Base-by-base conservation (phyloP, 2,888 invertebrate species). In the Spodoptera picta region DNA sequence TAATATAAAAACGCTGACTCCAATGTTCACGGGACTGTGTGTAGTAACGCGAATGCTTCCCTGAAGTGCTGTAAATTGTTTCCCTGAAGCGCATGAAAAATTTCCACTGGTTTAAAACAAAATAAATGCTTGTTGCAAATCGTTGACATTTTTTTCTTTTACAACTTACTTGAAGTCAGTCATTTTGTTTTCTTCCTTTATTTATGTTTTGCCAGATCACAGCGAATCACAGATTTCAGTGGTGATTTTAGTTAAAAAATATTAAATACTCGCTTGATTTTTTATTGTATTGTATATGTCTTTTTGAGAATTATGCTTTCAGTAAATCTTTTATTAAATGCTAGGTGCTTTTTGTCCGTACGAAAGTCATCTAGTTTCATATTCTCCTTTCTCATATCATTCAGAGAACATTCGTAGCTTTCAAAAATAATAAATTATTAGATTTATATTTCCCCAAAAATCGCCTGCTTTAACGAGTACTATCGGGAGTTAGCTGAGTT, bases 101-200 rank as follows among this genome's bases (percentile, higher is more conserved):
- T 49, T 72, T 61, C 52, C 61, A 45, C 48, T 43, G 44, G 12
- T 12, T 31, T 42, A 52, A 27, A 27, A 58, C 62, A 44, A 60
- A 72, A 76, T 60, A 60, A 72, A 76, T 60, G 49, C 51, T 55
- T 73, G 49, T n/a, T 51, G 41, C 2, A 60, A 58, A 63, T 58
- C n/a, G 49, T 27, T 47, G 12, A 11, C 14, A 7, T 50, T 67
- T 67, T 19, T 76, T 51, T 9, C 36, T 63, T 45, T 14, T 44
- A 36, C 49, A 48, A 11, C 45, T 58, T 9, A n/a, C 50, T 63
- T 11, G 19, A 19, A 19, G 6, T 42, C 10, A 14, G 14, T 5
- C 9, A 43, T n/a, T 27, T 63, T 42, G 24, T 52, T 56, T 10
- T 12, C 12, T 47, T 27, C 3, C 11, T 63, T 19, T 19, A 19